Conservation (phyloP, 2,797 vertebrate genomes). For the Ctenopoma multispine region DNA sequence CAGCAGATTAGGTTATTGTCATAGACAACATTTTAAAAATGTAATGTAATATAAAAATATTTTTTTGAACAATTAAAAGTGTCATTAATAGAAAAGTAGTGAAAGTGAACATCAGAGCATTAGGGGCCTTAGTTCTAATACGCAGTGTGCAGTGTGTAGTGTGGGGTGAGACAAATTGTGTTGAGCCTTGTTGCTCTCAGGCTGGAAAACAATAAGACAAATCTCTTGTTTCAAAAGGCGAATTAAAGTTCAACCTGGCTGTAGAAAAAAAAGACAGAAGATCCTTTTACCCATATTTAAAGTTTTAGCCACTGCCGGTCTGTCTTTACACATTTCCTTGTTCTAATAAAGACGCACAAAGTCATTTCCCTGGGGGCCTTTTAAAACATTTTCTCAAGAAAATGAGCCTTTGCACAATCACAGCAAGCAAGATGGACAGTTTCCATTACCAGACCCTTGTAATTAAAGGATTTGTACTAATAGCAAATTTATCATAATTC, state of each 20-base stretch:
- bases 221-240: slow-evolving; percentile 18
- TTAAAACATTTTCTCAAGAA: slow-evolving; percentile 72
- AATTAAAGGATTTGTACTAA: slow-evolving; percentile 83
- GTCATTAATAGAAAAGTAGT: no score
- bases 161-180: background rate
- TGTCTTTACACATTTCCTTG: slow-evolving; percentile 39
- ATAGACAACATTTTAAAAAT: no score
- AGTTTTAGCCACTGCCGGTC: slow-evolving; percentile 29
- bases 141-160: background rate
- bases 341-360: slow-evolving; percentile 61
- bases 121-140: no score
- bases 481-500: slow-evolving; percentile 82
- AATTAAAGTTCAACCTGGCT: slow-evolving; percentile 33
- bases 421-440: slow-evolving; percentile 79
- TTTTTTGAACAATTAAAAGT: background rate
- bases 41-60: no score
- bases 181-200: background rate
- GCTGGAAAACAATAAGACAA: background rate
- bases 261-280: slow-evolving; percentile 3
- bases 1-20: no score
- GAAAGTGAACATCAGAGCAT: no score
- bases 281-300: slow-evolving; percentile 34
- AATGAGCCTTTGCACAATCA: slow-evolving; percentile 73
- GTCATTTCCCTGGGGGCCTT: slow-evolving; percentile 42
- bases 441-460: slow-evolving; percentile 80